Evolutionary conservation across 37 sponge, comb jelly and placozoan species (phyloP).

Genomic region (Halichondria panicea): DNA sequence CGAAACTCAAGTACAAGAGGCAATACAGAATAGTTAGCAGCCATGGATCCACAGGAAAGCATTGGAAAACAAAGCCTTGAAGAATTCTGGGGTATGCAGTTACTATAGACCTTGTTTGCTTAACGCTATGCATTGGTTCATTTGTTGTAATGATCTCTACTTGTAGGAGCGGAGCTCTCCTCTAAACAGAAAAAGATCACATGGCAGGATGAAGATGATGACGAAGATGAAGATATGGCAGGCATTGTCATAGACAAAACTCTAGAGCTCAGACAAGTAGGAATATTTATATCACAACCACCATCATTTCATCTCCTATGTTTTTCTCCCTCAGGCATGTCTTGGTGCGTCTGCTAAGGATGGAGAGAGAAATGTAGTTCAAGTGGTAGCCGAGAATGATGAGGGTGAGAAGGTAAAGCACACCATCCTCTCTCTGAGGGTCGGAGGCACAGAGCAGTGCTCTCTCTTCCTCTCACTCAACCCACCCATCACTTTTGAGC

Average conservation of each 20-base stretch:
- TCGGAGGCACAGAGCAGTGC: conserved; percentile 36
- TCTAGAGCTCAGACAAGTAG: conserved; percentile 51
- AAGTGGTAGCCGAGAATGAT: conserved; percentile 37
- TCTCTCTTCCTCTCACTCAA: conserved; percentile 29
- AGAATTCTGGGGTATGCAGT: conserved; percentile 39
- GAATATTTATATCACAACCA: neutral
- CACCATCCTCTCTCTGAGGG: conserved; percentile 50
- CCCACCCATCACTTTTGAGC: conserved; percentile 44
- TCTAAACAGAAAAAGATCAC: conserved; percentile 2
- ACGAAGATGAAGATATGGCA: conserved; percentile 4
- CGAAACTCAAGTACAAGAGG: no score
- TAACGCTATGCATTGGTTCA: neutral
- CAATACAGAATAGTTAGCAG: no score
- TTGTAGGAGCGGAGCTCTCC: conserved; percentile 39
- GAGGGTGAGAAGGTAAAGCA: conserved; percentile 30
- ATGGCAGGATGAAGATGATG: conserved; percentile 40
- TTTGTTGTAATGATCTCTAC: neutral
- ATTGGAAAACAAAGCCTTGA: conserved; percentile 9
- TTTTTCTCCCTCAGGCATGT: conserved; percentile 29
- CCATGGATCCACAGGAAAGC: no score
- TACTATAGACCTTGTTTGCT: neutral
- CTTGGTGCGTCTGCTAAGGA: conserved; percentile 59
- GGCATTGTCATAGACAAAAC: conserved; percentile 15
- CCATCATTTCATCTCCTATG: neutral
- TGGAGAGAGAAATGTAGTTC: conserved; percentile 51